Base-by-base conservation (phyloP, 53 echinoderm and acorn worm species). In the Antedon mediterranea region DNA sequence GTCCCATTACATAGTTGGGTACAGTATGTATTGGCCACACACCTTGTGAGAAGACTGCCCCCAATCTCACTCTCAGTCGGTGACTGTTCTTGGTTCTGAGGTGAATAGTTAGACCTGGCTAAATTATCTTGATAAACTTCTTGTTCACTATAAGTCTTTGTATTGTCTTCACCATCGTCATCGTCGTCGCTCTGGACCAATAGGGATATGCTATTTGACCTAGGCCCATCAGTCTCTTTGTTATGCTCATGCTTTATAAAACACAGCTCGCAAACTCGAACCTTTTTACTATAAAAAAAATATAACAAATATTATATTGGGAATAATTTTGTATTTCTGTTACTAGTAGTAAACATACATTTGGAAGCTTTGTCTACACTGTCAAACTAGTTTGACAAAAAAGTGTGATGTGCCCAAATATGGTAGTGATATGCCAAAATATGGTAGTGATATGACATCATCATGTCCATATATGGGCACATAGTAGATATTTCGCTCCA, bases 241-340 rank as follows among this genome's bases (percentile, higher is more conserved):
- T 88, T 86, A 41, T 98, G 98, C 72, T 92, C 88, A 76, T 92
- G 90, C 20, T 85, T 43, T 1, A 91, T 88, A 72, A 82, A 98
- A 75, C 98, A 98, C 78, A 87, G 77, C 76, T 91, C 90, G 74
- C 98, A 98, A 13, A 89, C 92, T 30, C 92, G 84, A 9, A 87
- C 86, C 74, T 92, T 92, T 81, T 90, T 98, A 37, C 98, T 98
- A 78, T 4, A 8, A 74, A 20, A 28, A 43, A 76, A 3, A 32
- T 73, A 73, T 57, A 57, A 18, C 2, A 57, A 37, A n/a, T n/a
- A n/a, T n/a, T n/a, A n/a, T n/a, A n/a, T n/a, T n/a, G n/a, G n/a
- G 4, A 11, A 11, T 37, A 37, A 37, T 6, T 37, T 37, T 37
- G 11, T 6, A 37, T 37, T 37, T n/a, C n/a, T n/a, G n/a, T n/a